A percentile compares a stretch with the other conserved stretches of the same genome.
phyloP scores from a whole-genome alignment of 2,113 vertebrate species.

The western clawed frog (Xenopus tropicalis) region DNA sequence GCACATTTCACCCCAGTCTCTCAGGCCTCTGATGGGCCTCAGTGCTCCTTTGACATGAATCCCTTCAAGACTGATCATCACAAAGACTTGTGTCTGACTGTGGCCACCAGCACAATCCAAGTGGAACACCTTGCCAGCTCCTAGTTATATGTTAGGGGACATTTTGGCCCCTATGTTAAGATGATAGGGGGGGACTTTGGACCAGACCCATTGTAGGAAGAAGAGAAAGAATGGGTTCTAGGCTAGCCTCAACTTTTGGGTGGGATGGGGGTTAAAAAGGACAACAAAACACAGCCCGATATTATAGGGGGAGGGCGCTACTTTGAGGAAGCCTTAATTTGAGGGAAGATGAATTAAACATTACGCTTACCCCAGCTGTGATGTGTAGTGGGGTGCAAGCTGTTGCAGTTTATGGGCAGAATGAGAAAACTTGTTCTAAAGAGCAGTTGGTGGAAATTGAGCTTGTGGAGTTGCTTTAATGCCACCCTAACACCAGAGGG shows the following conservation, averaged over 20 bases:
- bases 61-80: conserved; percentile 91
- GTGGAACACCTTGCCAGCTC: conserved; percentile 79
- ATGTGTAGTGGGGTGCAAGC: background rate
- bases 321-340: conserved; percentile 5
- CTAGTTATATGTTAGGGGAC: conserved; percentile 53
- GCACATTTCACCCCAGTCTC: conserved; percentile 34
- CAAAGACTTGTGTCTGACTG: conserved; percentile 97
- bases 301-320: background rate
- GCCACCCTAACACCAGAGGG: background rate
- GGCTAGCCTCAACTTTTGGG: background rate
- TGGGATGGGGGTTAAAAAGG: conserved; percentile 12
- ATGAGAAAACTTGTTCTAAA: background rate
- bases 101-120: conserved; percentile 85
- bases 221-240: conserved; percentile 9
- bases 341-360: background rate
- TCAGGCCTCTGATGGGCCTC: conserved; percentile 65
- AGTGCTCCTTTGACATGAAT: conserved; percentile 92
- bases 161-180: conserved; percentile 24
- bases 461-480: background rate
- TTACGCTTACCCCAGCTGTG: background rate
- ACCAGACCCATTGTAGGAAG: conserved; percentile 34
- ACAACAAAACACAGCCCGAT: conserved; percentile 2
- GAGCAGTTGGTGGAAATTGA: background rate
- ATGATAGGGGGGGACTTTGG: background rate
- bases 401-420: background rate